Evolutionary conservation across 2,113 vertebrate species (phyloP).

Genomic region (Indicator maculatus): DNA sequence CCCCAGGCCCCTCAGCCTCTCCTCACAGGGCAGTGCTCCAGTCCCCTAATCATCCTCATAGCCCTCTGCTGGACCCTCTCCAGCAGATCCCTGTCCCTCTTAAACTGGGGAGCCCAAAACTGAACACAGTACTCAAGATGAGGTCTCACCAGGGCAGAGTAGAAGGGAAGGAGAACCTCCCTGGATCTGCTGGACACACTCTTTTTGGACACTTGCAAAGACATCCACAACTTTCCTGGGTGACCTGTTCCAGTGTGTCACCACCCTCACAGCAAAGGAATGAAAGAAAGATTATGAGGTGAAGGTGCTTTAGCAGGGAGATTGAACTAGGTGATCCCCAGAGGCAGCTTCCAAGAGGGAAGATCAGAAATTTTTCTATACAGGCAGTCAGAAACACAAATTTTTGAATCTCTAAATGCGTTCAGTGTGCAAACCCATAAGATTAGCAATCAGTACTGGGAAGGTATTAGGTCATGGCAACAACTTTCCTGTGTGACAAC

Average conservation of each 20-base stretch:
- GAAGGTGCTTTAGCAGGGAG: too few species aligned
- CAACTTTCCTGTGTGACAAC: background rate
- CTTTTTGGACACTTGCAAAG: background rate
- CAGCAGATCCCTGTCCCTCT: too few species aligned
- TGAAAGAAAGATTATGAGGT: background rate
- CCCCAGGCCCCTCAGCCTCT: too few species aligned
- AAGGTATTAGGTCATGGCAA: background rate
- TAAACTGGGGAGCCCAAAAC: too few species aligned
- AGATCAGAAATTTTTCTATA: background rate
- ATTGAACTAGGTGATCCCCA: too few species aligned
- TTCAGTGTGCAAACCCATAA: rapidly evolving
- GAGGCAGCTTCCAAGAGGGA: background rate
- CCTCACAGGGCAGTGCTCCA: too few species aligned
- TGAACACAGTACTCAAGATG: too few species aligned
- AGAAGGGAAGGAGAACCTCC: too few species aligned
- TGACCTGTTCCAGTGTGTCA: background rate
- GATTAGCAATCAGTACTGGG: background rate
- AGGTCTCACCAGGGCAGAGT: too few species aligned
- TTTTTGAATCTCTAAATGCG: background rate
- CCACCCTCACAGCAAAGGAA: background rate
- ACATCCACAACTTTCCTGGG: background rate
- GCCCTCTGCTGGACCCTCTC: too few species aligned
- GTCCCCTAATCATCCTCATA: too few species aligned
- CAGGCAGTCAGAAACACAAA: background rate
- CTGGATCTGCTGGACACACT: too few species aligned